Evolutionary conservation across 2,797 vertebrate genomes (phyloP).

Genomic region (Aldrovandia affinis): DNA sequence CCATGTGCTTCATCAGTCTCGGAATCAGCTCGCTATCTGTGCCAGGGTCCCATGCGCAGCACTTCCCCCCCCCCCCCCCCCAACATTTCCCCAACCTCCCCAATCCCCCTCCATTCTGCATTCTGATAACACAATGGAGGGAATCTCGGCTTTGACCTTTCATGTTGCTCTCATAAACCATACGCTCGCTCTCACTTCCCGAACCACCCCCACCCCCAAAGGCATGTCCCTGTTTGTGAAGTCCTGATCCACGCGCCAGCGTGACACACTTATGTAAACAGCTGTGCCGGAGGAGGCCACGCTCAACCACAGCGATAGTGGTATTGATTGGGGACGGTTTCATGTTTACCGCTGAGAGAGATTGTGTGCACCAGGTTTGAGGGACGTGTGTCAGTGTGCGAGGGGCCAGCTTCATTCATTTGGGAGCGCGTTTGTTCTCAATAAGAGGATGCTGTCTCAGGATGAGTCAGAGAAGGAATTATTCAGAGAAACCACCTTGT

Average conservation of each 20-base stretch:
- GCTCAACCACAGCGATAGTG: not conserved
- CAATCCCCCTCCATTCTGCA: not conserved
- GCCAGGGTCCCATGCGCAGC: not conserved
- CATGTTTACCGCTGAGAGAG: not conserved
- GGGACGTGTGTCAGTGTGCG: too few species aligned
- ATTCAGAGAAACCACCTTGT: not conserved
- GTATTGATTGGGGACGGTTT: not conserved
- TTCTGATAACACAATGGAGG: not conserved
- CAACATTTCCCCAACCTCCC: not conserved
- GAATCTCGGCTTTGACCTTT: not conserved
- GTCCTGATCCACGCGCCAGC: not conserved
- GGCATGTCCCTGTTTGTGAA: slow-evolving; percentile 19
- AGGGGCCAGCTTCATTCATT: too few species aligned
- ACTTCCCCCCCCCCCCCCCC: slow-evolving; percentile 2
- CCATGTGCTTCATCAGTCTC: not conserved
- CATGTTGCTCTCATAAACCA: slow-evolving; percentile 1
- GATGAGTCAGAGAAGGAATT: too few species aligned
- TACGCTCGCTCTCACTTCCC: not conserved
- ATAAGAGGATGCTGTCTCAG: too few species aligned
- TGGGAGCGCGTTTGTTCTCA: too few species aligned
- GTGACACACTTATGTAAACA: slow-evolving; percentile 22
- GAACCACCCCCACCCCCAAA: not conserved
- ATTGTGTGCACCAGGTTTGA: too few species aligned
- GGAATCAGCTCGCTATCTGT: not conserved
- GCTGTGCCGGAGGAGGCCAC: not conserved